Evolutionary conservation across 2,888 invertebrate species (phyloP).

Genomic region (Helleia helle): DNA sequence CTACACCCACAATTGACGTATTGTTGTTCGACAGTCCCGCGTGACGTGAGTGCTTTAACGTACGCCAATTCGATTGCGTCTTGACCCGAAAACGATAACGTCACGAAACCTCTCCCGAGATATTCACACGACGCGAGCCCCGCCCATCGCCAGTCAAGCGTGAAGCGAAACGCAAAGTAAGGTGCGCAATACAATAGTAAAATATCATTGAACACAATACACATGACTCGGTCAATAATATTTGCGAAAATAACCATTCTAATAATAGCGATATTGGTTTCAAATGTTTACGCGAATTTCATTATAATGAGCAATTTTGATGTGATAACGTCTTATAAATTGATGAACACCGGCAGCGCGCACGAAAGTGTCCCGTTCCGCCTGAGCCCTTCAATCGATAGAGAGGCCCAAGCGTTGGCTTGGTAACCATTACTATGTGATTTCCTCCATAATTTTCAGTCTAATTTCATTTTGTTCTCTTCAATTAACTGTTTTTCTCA

Average conservation of each 20-base stretch:
- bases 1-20: slow-evolving; percentile 17
- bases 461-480: no score
- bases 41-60: slow-evolving; percentile 16
- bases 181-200: slow-evolving; percentile 37
- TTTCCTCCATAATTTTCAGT: no score
- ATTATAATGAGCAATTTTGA: no score
- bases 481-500: no score
- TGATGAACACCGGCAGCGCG: no score
- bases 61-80: slow-evolving; percentile 30
- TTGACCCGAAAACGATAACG: slow-evolving; percentile 29
- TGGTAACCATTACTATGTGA: no score
- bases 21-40: slow-evolving; percentile 11
- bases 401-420: no score
- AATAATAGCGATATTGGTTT: no score
- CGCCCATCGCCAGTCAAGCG: slow-evolving; percentile 37
- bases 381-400: no score
- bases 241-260: slow-evolving; percentile 14
- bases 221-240: slow-evolving; percentile 20
- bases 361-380: no score
- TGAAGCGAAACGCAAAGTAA: slow-evolving; percentile 13
- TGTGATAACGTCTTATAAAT: no score
- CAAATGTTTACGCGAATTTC: no score
- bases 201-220: slow-evolving; percentile 28
- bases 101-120: slow-evolving; percentile 52
- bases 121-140: slow-evolving; percentile 55